A percentile compares a stretch with the other conserved stretches of the same genome.
phyloP scores from a whole-genome alignment of 2,113 vertebrate species.

The Connochaetes taurinus region DNA sequence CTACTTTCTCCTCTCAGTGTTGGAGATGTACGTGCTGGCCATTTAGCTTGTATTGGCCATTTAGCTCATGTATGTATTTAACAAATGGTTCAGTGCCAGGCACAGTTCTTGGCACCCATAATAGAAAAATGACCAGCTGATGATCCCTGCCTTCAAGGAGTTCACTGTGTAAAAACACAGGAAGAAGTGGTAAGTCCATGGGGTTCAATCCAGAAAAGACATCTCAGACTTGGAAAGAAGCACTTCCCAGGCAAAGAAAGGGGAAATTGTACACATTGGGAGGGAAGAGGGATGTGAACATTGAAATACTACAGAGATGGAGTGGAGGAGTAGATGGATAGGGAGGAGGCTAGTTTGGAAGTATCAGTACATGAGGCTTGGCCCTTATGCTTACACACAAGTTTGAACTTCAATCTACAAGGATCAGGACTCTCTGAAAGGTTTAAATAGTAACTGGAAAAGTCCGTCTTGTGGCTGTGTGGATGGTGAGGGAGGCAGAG shows the following conservation, averaged over 20 bases:
- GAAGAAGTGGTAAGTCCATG: neutral
- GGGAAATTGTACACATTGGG: fast-evolving
- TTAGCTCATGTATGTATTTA: neutral
- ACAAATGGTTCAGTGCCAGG: neutral
- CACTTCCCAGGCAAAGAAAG: neutral
- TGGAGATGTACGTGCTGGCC: neutral
- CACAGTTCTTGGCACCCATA: neutral
- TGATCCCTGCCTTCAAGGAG: neutral
- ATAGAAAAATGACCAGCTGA: neutral
- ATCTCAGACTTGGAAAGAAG: neutral
- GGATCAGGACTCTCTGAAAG: neutral
- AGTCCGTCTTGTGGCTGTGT: neutral
- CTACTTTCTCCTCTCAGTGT: neutral
- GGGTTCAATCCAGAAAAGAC: neutral
- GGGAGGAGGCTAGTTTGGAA: fast-evolving
- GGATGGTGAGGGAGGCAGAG: neutral
- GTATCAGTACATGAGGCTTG: neutral
- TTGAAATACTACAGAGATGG: too few species aligned
- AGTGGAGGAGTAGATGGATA: fast-evolving
- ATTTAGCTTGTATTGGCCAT: neutral
- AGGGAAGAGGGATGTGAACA: neutral
- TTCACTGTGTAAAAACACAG: neutral
- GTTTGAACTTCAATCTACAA: neutral
- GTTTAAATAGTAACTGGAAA: neutral
- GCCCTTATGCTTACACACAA: neutral